Conservation (phyloP, 64 coral and sea anemone species). For the Actinia tenebrosa region DNA sequence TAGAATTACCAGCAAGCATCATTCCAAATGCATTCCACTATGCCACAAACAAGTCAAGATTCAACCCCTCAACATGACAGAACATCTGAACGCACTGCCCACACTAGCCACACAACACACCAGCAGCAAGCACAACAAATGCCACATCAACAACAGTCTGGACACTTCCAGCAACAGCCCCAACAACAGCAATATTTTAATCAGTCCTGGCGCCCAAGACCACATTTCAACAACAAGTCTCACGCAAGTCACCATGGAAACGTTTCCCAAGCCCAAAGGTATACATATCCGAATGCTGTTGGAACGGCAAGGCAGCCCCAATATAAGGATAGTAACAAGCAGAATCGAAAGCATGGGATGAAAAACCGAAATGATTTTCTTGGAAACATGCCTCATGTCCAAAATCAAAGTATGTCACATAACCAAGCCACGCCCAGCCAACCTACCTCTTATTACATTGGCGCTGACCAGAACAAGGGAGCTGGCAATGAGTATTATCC, state of each 20-base stretch:
- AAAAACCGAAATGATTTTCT: neutral
- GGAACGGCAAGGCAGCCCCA: neutral
- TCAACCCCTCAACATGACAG: neutral
- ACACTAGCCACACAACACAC: conserved; percentile 14
- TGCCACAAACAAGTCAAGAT: conserved; percentile 25
- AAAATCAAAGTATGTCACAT: neutral
- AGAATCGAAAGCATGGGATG: neutral
- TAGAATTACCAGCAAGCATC: neutral
- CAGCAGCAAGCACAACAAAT: conserved; percentile 34
- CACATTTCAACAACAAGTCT: neutral
- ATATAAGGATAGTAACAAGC: neutral
- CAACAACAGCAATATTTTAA: neutral
- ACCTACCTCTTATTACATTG: neutral
- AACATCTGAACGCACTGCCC: conserved; percentile 30
- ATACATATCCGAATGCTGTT: neutral
- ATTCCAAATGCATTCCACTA: neutral
- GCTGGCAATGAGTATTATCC: neutral
- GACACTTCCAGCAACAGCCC: conserved; percentile 29
- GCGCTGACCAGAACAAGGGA: conserved; percentile 12
- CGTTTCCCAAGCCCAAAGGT: neutral
- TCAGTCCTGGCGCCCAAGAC: neutral
- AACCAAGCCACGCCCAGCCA: neutral
- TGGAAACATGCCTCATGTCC: neutral
- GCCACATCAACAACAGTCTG: conserved; percentile 9
- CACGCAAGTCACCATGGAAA: neutral